phyloP scores from a whole-genome alignment of 2,113 vertebrate species.

The Lontra canadensis region DNA sequence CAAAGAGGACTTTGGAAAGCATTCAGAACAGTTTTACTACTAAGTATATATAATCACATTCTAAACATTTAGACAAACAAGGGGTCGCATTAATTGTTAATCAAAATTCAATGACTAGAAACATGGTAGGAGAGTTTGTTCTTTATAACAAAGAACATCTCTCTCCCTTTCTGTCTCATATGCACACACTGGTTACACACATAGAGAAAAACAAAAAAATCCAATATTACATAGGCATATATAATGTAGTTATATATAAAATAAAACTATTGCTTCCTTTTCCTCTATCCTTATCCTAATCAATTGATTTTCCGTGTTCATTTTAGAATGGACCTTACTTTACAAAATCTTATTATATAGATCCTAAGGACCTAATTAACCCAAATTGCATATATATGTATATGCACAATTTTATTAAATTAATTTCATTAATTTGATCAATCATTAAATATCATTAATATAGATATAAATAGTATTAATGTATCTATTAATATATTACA shows the following conservation, averaged over 20 bases:
- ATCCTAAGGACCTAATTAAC: background rate
- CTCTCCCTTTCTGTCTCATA: too few relatives aligned
- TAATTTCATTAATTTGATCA: background rate
- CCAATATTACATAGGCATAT: fast-evolving
- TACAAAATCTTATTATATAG: background rate
- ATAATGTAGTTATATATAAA: too few relatives aligned
- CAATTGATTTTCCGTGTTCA: background rate
- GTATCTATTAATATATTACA: background rate
- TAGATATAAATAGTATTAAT: background rate
- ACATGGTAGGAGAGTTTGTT: background rate
- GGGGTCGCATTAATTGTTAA: background rate
- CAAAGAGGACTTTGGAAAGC: background rate
- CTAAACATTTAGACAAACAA: background rate
- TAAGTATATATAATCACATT: background rate
- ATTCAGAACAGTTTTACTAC: background rate
- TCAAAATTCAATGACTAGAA: background rate
- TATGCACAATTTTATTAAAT: background rate
- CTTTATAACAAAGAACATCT: background rate
- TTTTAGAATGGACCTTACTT: background rate
- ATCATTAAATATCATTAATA: background rate
- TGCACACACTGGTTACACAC: background rate
- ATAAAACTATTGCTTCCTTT: background rate
- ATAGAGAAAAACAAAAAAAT: background rate
- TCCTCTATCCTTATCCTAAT: background rate
- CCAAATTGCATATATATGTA: background rate